Evolutionary conservation across 1,140 invertebrate species (phyloP).

Genomic region (Calliopsis andreniformis): DNA sequence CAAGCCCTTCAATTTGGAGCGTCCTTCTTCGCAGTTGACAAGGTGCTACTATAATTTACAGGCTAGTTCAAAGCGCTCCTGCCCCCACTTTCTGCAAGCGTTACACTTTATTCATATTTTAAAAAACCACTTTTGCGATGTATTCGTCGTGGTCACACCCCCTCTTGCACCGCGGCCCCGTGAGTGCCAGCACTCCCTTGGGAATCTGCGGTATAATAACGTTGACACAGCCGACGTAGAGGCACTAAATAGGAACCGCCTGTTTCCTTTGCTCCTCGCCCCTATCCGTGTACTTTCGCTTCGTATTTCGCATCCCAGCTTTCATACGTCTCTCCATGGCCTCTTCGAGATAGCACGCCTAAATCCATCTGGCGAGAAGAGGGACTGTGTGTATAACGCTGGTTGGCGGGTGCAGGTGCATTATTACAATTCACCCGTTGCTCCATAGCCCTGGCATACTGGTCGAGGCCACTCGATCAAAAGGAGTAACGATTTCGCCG

Average conservation of each 20-base stretch:
- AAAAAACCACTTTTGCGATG: conserved; percentile 70
- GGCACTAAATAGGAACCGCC: conserved; percentile 67
- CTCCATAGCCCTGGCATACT: conserved; percentile 10
- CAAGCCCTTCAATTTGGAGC: conserved; percentile 7
- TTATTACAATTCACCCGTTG: conserved; percentile 58
- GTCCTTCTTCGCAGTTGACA: conserved; percentile 26
- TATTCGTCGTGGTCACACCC: conserved; percentile 58
- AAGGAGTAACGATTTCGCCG: conserved; percentile 18
- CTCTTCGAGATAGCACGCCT: conserved; percentile 41
- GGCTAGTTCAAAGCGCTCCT: conserved; percentile 5
- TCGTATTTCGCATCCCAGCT: conserved; percentile 51
- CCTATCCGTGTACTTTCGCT: conserved; percentile 31
- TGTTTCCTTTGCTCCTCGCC: conserved; percentile 33
- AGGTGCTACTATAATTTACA: conserved; percentile 30
- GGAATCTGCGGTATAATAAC: conserved; percentile 75
- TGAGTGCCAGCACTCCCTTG: conserved; percentile 61
- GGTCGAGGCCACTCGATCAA: conserved; percentile 49
- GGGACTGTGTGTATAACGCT: not conserved
- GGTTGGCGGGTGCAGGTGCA: conserved; percentile 43
- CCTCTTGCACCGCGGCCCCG: conserved; percentile 5
- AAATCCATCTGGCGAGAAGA: conserved; percentile 51
- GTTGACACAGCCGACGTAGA: conserved; percentile 72
- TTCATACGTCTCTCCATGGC: conserved; percentile 38
- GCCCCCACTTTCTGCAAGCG: conserved; percentile 23
- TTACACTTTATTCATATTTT: conserved; percentile 66